Conservation (phyloP, 2,888 invertebrate genomes). For the Arctia plantaginis region DNA sequence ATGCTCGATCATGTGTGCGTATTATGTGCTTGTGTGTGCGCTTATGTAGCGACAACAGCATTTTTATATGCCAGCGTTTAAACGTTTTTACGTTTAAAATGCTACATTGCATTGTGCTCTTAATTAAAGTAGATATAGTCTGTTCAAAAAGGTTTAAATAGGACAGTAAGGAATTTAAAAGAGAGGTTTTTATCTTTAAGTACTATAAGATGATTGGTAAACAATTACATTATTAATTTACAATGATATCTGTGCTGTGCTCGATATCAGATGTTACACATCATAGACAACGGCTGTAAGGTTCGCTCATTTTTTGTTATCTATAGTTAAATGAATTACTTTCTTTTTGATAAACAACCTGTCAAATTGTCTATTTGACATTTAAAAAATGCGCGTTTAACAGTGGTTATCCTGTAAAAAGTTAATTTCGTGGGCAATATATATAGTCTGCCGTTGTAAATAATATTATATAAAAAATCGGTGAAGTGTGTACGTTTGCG, state of each 20-base stretch:
- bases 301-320: not conserved
- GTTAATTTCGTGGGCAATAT: not conserved
- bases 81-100: not conserved
- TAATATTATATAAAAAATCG: not conserved
- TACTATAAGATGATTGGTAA: not conserved
- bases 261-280: not conserved
- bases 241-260: too few relatives aligned
- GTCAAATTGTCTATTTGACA: not conserved
- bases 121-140: not conserved
- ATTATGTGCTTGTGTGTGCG: conserved; percentile 7
- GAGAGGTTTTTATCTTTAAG: not conserved
- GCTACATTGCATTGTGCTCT: conserved; percentile 3
- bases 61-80: conserved; percentile 17
- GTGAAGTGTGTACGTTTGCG: not conserved
- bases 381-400: not conserved
- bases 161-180: not conserved
- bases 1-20: conserved; percentile 5
- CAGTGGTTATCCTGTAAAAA: not conserved
- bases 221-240: not conserved
- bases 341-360: not conserved
- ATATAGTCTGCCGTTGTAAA: not conserved
- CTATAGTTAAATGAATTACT: not conserved
- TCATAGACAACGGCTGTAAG: not conserved
- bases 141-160: conserved; percentile 2
- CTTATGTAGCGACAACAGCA: conserved; percentile 13